A percentile compares a stretch with the other conserved stretches of the same genome.
These are phyloP conservation scores for Halichoerus grypus DNA, from an alignment of 2,113 vertebrate genomes.

Conservation along the genomic window DNA sequence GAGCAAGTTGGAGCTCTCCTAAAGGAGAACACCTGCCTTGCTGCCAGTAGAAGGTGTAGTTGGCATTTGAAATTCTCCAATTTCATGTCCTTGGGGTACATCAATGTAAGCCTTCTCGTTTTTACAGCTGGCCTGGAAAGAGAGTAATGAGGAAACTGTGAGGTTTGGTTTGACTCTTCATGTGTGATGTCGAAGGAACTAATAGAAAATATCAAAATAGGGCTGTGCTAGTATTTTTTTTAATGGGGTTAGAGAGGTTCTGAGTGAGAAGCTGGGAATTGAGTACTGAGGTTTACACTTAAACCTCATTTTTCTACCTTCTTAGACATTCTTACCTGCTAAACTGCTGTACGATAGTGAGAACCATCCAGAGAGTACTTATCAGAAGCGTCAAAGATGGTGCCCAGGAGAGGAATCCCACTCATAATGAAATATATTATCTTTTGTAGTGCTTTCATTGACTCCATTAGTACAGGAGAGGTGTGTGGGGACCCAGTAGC, in stretches of 20 bases:
- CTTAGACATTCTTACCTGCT: slow-evolving; percentile 50
- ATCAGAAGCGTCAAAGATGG: slow-evolving; percentile 27
- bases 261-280: neutral
- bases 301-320: slow-evolving; percentile 2
- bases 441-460: neutral
- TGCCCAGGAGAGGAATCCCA: neutral
- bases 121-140: neutral
- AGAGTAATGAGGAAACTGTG: neutral
- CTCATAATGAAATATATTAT: slow-evolving; percentile 24
- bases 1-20: neutral
- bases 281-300: slow-evolving; percentile 7
- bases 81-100: neutral
- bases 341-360: neutral
- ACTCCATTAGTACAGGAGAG: neutral
- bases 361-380: slow-evolving; percentile 13
- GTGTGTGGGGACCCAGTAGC: neutral
- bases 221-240: neutral
- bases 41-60: neutral
- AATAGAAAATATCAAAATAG: slow-evolving; percentile 25
- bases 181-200: neutral
- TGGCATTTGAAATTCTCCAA: neutral
- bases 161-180: slow-evolving; percentile 12
- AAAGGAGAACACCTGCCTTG: neutral
- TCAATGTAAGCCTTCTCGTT: neutral
- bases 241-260: neutral